A percentile compares a stretch with the other conserved stretches of the same genome.
These are phyloP conservation scores for Dascyllus trimaculatus DNA, from an alignment of 2,113 vertebrate genomes.

Conservation along the genomic window DNA sequence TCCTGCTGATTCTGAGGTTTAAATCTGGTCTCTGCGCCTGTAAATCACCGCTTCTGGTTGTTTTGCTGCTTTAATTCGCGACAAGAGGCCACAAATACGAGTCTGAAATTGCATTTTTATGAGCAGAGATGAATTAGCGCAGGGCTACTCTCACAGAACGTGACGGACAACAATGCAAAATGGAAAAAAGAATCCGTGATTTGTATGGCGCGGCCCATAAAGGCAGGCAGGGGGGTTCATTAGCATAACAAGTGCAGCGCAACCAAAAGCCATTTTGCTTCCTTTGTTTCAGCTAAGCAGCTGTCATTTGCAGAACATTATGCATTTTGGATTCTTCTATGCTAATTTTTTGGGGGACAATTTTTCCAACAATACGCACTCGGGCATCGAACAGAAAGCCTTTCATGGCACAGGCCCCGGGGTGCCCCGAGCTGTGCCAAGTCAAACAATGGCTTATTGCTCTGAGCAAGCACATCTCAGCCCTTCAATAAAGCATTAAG, in stretches of 20 bases:
- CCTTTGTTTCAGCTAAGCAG: conserved; percentile 95
- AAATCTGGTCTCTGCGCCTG: no score
- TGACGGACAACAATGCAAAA: conserved; percentile 49
- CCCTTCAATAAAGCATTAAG: conserved; percentile 87
- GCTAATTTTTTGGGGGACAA: conserved; percentile 91
- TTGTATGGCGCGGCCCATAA: conserved; percentile 55
- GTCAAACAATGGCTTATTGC: conserved; percentile 95
- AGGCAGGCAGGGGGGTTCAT: conserved; percentile 78
- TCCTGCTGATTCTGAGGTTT: no score
- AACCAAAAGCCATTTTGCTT: conserved; percentile 89
- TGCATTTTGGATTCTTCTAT: conserved; percentile 95
- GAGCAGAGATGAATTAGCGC: conserved; percentile 17
- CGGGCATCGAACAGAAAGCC: conserved; percentile 94
- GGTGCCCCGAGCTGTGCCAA: conserved; percentile 91
- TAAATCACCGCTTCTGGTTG: no score
- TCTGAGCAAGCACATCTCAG: conserved; percentile 89
- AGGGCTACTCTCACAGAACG: conserved; percentile 20
- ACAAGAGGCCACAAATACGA: background rate
- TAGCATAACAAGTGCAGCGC: conserved; percentile 88
- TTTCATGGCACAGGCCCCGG: conserved; percentile 93
- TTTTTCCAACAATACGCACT: conserved; percentile 91
- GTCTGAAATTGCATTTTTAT: conserved; percentile 8
- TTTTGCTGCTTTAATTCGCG: background rate
- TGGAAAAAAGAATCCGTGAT: conserved; percentile 28
- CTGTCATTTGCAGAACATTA: conserved; percentile 96